Conservation (phyloP, 2,888 invertebrate species). For the Lamellibrachia columna region DNA sequence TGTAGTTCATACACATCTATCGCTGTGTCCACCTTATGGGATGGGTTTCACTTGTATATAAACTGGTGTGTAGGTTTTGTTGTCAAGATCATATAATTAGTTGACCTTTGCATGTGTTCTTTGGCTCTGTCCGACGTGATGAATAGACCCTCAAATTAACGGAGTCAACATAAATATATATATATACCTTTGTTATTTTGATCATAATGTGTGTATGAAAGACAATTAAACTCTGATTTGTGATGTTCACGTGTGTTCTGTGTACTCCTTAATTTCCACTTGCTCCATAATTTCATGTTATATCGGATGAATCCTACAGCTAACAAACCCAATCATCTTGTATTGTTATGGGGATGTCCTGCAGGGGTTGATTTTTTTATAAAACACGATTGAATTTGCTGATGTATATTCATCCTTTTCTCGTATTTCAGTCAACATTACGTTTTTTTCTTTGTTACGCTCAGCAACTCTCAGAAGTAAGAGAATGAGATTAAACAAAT, state of each 20-base stretch:
- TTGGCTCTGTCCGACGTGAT: neutral
- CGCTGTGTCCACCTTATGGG: neutral
- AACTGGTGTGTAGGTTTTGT: neutral
- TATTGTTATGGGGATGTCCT: too few species aligned
- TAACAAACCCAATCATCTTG: too few species aligned
- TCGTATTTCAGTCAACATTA: too few species aligned
- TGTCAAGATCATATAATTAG: neutral
- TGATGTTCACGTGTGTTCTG: neutral
- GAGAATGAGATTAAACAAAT: too few species aligned
- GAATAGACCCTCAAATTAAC: neutral
- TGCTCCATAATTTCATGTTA: neutral
- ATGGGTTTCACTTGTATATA: neutral
- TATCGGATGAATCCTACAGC: neutral
- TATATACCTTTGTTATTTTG: constrained; percentile 16
- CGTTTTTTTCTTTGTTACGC: too few species aligned
- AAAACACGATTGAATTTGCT: too few species aligned
- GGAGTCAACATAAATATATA: neutral
- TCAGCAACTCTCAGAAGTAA: too few species aligned
- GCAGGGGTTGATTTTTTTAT: too few species aligned
- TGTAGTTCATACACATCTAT: too few species aligned
- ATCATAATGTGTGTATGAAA: neutral
- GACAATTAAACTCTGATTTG: constrained; percentile 12
- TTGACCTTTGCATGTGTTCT: neutral
- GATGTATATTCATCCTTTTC: too few species aligned
- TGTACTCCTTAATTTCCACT: neutral